These are phyloP conservation scores for Petrolisthes manimaculis DNA, from an alignment of 2,888 invertebrate species.

Conservation along the genomic window DNA sequence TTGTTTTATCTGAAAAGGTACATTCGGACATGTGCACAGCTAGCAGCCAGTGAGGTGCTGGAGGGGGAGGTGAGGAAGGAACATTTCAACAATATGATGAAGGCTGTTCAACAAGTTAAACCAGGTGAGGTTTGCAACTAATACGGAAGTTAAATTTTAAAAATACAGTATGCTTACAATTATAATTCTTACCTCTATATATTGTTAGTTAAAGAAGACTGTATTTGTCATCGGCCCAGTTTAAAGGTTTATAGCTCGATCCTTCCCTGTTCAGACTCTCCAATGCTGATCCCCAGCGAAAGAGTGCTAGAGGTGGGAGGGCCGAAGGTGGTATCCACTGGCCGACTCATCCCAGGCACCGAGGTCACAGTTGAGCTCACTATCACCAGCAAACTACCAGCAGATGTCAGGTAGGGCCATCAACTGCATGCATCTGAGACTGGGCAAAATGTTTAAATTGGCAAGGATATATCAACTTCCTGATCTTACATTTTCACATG, in stretches of 20 bases:
- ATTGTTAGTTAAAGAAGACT: neutral
- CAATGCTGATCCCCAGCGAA: slow-evolving; percentile 46
- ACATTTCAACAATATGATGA: slow-evolving; percentile 86
- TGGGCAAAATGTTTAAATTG: no score
- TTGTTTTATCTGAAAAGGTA: slow-evolving; percentile 73
- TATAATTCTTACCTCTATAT: neutral
- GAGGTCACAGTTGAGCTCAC: slow-evolving; percentile 60
- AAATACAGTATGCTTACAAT: neutral
- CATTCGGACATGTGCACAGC: slow-evolving; percentile 82
- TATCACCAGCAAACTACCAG: slow-evolving; percentile 59
- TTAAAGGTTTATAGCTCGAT: neutral
- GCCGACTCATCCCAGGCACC: slow-evolving; percentile 45
- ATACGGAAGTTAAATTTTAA: no score
- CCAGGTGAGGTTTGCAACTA: slow-evolving; percentile 34
- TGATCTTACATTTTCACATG: no score
- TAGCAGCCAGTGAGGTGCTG: slow-evolving; percentile 82
- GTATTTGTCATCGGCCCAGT: neutral
- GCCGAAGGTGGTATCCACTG: slow-evolving; percentile 47
- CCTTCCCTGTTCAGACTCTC: slow-evolving; percentile 19
- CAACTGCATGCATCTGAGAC: no score
- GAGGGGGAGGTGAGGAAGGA: slow-evolving; percentile 81
- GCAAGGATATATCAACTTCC: no score
- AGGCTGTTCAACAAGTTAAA: slow-evolving; percentile 40
- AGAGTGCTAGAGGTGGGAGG: slow-evolving; percentile 50
- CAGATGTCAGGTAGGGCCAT: slow-evolving; percentile 39